Conservation (phyloP, 2,888 invertebrate species). For the Phalera bucephala region DNA sequence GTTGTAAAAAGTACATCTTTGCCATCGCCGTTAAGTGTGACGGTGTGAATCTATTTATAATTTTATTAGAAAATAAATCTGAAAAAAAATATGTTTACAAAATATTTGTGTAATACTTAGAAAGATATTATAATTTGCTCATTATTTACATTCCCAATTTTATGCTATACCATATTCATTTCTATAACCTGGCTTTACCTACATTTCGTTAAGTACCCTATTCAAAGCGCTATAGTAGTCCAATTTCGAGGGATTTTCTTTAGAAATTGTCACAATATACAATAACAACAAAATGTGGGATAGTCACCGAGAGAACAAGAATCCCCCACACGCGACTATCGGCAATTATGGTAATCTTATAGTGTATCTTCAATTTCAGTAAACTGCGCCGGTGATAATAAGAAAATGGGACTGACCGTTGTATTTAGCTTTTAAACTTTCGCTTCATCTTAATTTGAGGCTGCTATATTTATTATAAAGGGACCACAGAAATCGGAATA, state of each 20-base stretch:
- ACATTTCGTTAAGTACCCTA: conserved; percentile 23
- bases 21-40: too few relatives aligned
- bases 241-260: conserved; percentile 48
- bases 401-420: conserved; percentile 16
- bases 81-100: too few relatives aligned
- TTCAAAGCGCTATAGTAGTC: conserved; percentile 33
- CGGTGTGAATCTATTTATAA: too few relatives aligned
- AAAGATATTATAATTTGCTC: too few relatives aligned
- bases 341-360: conserved; percentile 69
- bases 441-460: too few relatives aligned
- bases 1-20: too few relatives aligned
- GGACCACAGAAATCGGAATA: too few relatives aligned
- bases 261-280: conserved; percentile 39
- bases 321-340: conserved; percentile 43
- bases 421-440: conserved; percentile 9
- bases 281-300: conserved; percentile 42
- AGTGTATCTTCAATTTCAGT: conserved; percentile 56
- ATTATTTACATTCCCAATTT: too few relatives aligned
- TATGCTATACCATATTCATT: too few relatives aligned
- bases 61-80: too few relatives aligned
- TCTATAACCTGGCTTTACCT: conserved; percentile 11
- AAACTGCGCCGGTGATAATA: conserved; percentile 43
- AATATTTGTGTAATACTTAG: too few relatives aligned
- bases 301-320: conserved; percentile 38
- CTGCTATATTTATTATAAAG: too few relatives aligned